A percentile compares a stretch with the other conserved stretches of the same genome.
Evolutionary conservation across 2,888 invertebrate genomes (phyloP).

Genomic region (Aspidiotus rigidus): DNA sequence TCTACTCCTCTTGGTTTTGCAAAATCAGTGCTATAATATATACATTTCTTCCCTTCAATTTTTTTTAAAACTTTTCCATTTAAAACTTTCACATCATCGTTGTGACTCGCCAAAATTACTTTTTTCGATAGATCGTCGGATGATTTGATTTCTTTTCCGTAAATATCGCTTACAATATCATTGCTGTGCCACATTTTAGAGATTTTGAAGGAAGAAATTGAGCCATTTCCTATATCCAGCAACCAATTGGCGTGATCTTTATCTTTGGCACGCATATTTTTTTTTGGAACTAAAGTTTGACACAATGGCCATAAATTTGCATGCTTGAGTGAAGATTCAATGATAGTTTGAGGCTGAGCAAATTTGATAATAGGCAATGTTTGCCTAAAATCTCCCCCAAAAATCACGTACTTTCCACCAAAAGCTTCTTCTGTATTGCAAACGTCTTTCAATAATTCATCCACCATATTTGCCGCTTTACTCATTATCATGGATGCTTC

Average conservation of each 20-base stretch:
- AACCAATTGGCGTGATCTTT: too few relatives aligned
- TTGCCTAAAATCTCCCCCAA: constrained; percentile 33
- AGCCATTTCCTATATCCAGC: constrained; percentile 29
- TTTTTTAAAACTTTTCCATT: not conserved
- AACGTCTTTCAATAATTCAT: constrained; percentile 19
- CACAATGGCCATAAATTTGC: constrained; percentile 32
- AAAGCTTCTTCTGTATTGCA: constrained; percentile 26
- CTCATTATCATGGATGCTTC: constrained; percentile 33
- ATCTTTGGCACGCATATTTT: constrained; percentile 34
- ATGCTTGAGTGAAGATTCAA: constrained; percentile 22
- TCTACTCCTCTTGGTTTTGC: not conserved
- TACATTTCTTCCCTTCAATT: not conserved
- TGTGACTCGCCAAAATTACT: not conserved
- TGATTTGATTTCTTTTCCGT: not conserved
- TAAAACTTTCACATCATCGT: not conserved
- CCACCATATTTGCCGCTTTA: constrained; percentile 24
- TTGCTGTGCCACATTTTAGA: not conserved
- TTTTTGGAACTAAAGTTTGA: constrained; percentile 27
- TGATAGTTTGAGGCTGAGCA: constrained; percentile 15
- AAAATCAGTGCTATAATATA: constrained; percentile 5
- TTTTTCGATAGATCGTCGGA: not conserved
- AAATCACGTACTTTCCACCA: constrained; percentile 29
- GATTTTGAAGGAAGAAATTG: not conserved
- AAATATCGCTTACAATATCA: not conserved
- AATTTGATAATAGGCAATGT: constrained; percentile 27